These are phyloP conservation scores for Baryphthengus martii DNA, from an alignment of 2,113 vertebrate species.

Conservation along the genomic window DNA sequence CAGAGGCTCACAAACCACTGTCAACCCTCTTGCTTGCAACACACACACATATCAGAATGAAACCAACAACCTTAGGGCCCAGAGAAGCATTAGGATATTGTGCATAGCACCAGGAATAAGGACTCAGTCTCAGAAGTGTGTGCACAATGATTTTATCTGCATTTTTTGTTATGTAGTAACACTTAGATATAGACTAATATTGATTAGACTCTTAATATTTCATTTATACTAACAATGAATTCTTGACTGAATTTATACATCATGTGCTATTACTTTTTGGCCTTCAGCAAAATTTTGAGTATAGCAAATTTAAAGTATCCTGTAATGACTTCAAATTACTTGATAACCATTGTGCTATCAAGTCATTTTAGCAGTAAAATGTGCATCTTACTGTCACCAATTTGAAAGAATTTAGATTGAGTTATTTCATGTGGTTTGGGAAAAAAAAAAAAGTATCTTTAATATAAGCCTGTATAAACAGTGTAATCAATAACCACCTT, in stretches of 20 bases:
- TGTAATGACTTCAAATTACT: neutral
- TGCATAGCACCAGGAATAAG: neutral
- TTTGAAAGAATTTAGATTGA: neutral
- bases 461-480: neutral
- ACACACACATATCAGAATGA: neutral
- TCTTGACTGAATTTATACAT: neutral
- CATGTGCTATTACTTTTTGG: neutral
- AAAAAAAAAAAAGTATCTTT: neutral
- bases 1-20: neutral
- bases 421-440: neutral
- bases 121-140: neutral
- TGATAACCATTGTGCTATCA: neutral
- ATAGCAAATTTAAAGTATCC: neutral
- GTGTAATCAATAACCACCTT: neutral
- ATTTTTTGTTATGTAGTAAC: neutral
- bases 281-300: neutral
- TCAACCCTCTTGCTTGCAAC: rapidly evolving
- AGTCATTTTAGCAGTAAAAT: neutral
- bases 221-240: neutral
- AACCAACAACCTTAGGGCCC: neutral
- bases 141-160: neutral
- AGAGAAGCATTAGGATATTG: too few species aligned
- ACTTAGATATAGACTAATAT: neutral
- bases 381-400: neutral
- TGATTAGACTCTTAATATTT: neutral